Conservation (phyloP, 2,797 vertebrate genomes). For the Prionace glauca region DNA sequence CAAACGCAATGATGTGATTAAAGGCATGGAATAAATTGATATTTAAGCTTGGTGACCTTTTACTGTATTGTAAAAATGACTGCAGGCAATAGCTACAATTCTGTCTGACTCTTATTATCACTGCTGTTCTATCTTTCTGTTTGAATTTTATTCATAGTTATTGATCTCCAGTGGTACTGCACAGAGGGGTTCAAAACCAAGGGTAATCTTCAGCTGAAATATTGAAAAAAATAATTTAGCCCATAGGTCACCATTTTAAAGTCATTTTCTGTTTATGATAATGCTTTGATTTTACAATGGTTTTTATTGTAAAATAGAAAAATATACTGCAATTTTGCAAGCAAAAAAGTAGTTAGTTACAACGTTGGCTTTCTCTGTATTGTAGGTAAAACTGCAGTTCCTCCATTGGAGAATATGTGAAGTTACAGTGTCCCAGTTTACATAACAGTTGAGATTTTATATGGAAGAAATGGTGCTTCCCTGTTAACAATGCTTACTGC, state of each 20-base stretch:
- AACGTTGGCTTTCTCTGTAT: neutral
- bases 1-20: neutral
- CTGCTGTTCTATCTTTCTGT: neutral
- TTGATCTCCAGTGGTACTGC: neutral
- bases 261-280: neutral
- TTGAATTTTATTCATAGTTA: neutral
- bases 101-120: neutral
- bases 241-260: neutral
- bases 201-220: neutral
- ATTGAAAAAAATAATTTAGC: neutral
- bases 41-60: neutral
- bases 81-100: neutral
- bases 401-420: neutral
- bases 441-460: neutral
- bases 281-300: neutral
- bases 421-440: neutral
- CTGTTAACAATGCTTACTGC: neutral
- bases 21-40: neutral
- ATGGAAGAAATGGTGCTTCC: neutral
- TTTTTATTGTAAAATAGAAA: neutral
- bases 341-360: neutral
- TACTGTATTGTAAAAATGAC: neutral
- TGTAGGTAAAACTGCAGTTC: neutral
- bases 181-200: neutral
- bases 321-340: neutral